Evolutionary conservation across 2,113 vertebrate genomes (phyloP).

Genomic region (Campylomormyrus numenius): DNA sequence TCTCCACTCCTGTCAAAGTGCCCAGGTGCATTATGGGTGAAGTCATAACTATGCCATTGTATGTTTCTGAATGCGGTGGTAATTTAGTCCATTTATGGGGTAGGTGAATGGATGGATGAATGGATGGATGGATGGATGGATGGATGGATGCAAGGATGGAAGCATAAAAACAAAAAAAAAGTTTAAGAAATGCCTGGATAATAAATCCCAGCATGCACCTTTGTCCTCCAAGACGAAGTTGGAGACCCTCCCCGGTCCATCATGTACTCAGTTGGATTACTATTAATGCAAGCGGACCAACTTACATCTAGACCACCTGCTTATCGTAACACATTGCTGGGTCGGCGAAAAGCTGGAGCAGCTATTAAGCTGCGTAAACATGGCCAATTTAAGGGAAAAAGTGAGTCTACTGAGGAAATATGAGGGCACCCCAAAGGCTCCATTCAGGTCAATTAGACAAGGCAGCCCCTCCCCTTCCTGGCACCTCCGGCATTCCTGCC

Average conservation of each 20-base stretch:
- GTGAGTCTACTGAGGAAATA: not conserved
- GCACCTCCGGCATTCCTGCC: conserved; percentile 2
- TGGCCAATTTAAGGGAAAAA: not conserved
- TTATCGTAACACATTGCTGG: not conserved
- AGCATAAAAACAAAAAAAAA: not conserved
- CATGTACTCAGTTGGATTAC: not conserved
- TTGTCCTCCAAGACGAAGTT: not conserved
- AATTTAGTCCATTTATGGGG: not conserved
- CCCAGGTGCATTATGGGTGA: not conserved
- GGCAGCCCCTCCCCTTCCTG: not conserved
- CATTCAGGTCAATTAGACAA: not conserved
- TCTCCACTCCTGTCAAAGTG: not conserved
- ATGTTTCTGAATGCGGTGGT: not conserved
- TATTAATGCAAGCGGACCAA: not conserved
- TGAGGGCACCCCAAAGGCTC: not conserved
- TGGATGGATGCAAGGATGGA: not conserved
- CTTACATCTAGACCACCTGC: not conserved
- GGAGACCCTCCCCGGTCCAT: not conserved
- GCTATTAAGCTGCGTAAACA: not conserved
- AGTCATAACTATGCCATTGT: not conserved
- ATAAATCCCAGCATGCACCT: not conserved
- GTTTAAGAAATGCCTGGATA: not conserved
- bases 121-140: too few species aligned
- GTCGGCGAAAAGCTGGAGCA: not conserved
- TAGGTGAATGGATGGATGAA: not conserved